These are phyloP conservation scores for Mirza zaza DNA, from an alignment of 2,113 vertebrate species.

Conservation along the genomic window DNA sequence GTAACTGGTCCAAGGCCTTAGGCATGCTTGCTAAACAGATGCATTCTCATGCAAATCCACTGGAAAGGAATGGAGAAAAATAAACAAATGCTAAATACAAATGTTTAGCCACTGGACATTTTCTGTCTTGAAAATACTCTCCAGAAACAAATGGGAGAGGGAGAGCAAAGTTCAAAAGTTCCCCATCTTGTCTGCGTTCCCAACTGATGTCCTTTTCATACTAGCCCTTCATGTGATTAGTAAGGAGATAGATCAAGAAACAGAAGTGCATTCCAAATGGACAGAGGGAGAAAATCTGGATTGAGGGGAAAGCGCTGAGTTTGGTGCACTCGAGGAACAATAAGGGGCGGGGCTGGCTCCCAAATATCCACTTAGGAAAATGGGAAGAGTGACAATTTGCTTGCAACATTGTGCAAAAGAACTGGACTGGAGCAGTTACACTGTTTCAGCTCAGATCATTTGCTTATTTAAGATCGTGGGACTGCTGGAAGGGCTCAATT, in stretches of 20 bases:
- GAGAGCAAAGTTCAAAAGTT: background rate
- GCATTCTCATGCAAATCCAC: constrained; percentile 44
- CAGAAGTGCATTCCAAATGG: background rate
- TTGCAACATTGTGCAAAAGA: background rate
- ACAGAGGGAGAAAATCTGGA: background rate
- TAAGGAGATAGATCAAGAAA: background rate
- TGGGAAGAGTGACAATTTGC: accelerated
- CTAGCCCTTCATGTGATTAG: background rate
- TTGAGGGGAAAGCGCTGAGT: background rate
- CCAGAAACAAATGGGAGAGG: background rate
- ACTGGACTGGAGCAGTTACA: accelerated
- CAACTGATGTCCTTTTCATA: background rate
- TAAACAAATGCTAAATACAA: background rate
- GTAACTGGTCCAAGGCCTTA: background rate
- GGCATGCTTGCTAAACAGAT: constrained; percentile 51
- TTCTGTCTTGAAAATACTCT: background rate
- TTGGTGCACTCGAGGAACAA: background rate
- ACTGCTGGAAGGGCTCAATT: background rate
- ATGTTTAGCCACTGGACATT: background rate
- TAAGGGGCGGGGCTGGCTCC: background rate
- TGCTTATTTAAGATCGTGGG: background rate
- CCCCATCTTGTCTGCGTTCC: background rate
- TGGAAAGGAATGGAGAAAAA: background rate
- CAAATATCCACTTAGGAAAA: background rate
- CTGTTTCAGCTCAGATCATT: background rate